Base-by-base conservation (phyloP, 1,140 invertebrate genomes). In the Heliconius nattereri region DNA sequence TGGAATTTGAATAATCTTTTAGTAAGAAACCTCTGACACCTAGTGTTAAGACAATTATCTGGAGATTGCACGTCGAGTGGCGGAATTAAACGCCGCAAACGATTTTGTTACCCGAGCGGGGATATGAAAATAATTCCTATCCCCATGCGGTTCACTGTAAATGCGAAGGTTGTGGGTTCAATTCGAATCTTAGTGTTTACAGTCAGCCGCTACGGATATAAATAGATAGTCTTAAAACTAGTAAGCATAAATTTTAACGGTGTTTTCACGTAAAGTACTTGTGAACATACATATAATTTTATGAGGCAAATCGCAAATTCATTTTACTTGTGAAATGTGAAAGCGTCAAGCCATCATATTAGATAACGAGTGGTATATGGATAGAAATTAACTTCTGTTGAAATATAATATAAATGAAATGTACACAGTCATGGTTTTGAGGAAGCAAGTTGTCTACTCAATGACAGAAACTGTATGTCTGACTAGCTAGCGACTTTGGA, bases 291-390 rank as follows among this genome's bases (percentile, higher is more conserved):
- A 66, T 66, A 66, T 66, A 29, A 66, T 16, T 60, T 13, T 66
- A 66, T 23, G 23, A 66, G 23, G 60, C 23, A 66, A 66, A 66
- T 66, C 1, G 60, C 60, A 66, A 66, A 66, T 66, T 66, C 26
- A 66, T n/a, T 66, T 26, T 3, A 23, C 13, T 16, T 16, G n/a
- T 66, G 60, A 66, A 23, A 66, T 66, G 23, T 66, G 60, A 66
- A 66, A 66, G 60, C 60, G 60, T 66, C 16, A 26, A 26, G 26
- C 11, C 60, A 66, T 66, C 60, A 66, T 29, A 66, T 66, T 66
- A 66, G 60, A 66, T 66, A 66, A 66, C 60, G 3, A 66, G 23
- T 26, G 23, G 23, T 29, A 29, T 66, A 11, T 66, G 26, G 5
- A 29, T 66, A 66, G 26, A 66, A 66, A 66, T 23, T 60, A 60